Conservation (phyloP, 2,888 invertebrate species). For the Eudemis profundana region DNA sequence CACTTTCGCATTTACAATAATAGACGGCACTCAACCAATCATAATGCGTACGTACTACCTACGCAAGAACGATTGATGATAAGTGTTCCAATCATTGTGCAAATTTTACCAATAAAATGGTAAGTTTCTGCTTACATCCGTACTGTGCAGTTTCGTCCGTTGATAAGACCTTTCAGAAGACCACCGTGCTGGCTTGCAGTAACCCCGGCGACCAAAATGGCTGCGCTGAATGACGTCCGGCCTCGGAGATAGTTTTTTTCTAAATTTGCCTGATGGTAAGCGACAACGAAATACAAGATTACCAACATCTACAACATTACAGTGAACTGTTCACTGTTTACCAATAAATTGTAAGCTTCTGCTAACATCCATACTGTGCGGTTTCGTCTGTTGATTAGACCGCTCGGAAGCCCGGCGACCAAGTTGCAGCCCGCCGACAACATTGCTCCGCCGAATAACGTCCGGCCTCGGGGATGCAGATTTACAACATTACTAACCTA, state of each 20-base stretch:
- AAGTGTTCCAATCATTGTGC: too few species aligned
- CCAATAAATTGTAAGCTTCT: conserved; percentile 29
- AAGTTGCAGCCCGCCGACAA: conserved; percentile 13
- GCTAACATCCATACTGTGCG: conserved; percentile 52
- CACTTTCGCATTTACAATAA: too few species aligned
- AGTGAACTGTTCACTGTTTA: too few species aligned
- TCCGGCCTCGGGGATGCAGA: too few species aligned
- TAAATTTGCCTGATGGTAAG: too few species aligned
- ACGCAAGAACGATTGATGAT: too few species aligned
- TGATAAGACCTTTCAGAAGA: conserved; percentile 60
- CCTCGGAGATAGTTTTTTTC: neutral
- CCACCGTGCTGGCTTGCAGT: conserved; percentile 21
- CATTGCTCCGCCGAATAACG: neutral
- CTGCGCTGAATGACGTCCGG: neutral
- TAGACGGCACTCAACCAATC: too few species aligned
- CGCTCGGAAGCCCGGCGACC: conserved; percentile 51
- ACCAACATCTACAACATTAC: too few species aligned
- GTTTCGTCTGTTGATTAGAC: conserved; percentile 60
- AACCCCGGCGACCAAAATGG: neutral
- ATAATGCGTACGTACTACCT: too few species aligned
- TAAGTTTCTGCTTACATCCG: conserved; percentile 50
- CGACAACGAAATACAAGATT: too few species aligned
- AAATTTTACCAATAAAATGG: too few species aligned
- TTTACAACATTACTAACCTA: too few species aligned
- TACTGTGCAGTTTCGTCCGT: conserved; percentile 52